Conservation (phyloP, 1,140 invertebrate genomes). For the Drosophila lowei region DNA sequence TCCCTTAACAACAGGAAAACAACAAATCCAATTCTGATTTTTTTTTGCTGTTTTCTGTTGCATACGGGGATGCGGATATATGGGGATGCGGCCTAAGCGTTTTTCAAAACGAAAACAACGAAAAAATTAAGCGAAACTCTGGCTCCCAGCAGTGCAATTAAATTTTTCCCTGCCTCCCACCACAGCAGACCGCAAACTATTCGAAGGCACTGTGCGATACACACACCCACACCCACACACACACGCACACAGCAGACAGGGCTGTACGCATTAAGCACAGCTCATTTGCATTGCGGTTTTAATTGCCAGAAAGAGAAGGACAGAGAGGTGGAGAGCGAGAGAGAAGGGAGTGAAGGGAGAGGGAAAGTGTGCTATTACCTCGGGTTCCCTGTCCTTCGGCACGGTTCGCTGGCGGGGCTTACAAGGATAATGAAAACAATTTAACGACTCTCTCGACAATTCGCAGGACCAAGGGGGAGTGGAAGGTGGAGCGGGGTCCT, state of each 20-base stretch:
- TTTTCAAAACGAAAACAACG: conserved; percentile 45
- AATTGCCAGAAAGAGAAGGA: conserved; percentile 56
- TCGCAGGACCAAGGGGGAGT: conserved; percentile 30
- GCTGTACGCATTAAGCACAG: conserved; percentile 67
- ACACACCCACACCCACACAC: conserved; percentile 26
- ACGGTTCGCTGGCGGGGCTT: conserved; percentile 52
- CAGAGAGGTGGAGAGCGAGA: background rate
- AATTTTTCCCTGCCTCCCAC: conserved; percentile 53
- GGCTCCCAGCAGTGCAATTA: conserved; percentile 59
- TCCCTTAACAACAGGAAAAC: conserved; percentile 1
- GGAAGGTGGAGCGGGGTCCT: conserved; percentile 7
- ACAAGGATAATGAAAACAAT: conserved; percentile 81
- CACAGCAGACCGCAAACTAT: conserved; percentile 52
- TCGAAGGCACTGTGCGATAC: conserved; percentile 24
- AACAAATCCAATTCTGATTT: conserved; percentile 24
- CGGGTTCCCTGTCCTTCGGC: conserved; percentile 12
- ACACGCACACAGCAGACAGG: conserved; percentile 15
- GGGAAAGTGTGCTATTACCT: conserved; percentile 35
- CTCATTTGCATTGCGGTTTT: conserved; percentile 81
- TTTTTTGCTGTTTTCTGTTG: conserved; percentile 6
- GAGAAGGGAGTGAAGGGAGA: conserved; percentile 2
- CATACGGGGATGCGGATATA: background rate
- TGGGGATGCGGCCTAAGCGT: conserved; percentile 42
- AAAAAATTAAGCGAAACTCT: conserved; percentile 46
- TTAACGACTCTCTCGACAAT: conserved; percentile 80